Conservation (phyloP, 2,113 vertebrate species). For the Pampusana beccarii region DNA sequence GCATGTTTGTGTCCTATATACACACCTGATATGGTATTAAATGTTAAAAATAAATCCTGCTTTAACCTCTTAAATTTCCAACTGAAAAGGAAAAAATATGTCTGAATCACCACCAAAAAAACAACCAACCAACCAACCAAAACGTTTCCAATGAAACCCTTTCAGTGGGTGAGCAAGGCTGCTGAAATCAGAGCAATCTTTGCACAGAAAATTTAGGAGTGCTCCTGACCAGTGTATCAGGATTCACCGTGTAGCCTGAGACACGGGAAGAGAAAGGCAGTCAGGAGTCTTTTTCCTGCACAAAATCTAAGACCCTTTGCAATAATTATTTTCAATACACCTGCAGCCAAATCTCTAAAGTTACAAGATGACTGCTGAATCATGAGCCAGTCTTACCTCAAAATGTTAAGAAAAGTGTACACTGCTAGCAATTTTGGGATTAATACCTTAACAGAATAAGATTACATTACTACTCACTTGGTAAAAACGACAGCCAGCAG, state of each 20-base stretch:
- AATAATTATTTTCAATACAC: constrained; percentile 21
- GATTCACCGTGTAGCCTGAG: not conserved
- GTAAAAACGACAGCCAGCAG: not conserved
- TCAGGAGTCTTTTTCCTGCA: not conserved
- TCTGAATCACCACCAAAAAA: not conserved
- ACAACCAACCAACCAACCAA: no score
- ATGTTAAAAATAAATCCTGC: constrained; percentile 31
- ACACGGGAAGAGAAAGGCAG: not conserved
- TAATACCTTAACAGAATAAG: constrained; percentile 1
- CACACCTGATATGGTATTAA: not conserved
- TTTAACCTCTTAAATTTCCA: constrained; percentile 30
- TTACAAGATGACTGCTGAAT: constrained; percentile 14
- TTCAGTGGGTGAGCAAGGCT: not conserved
- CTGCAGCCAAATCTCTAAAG: not conserved
- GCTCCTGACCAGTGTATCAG: not conserved
- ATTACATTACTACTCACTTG: not conserved
- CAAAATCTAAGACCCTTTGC: not conserved
- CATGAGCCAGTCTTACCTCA: not conserved
- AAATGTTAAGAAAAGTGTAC: not conserved
- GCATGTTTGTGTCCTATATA: not conserved
- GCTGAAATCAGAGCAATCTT: constrained; percentile 14
- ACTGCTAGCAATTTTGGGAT: not conserved
- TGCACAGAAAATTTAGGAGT: not conserved
- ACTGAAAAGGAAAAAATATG: not conserved
- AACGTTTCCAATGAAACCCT: not conserved